Conservation (phyloP, 2,113 vertebrate genomes). For the Ceuthmochares aereus region DNA sequence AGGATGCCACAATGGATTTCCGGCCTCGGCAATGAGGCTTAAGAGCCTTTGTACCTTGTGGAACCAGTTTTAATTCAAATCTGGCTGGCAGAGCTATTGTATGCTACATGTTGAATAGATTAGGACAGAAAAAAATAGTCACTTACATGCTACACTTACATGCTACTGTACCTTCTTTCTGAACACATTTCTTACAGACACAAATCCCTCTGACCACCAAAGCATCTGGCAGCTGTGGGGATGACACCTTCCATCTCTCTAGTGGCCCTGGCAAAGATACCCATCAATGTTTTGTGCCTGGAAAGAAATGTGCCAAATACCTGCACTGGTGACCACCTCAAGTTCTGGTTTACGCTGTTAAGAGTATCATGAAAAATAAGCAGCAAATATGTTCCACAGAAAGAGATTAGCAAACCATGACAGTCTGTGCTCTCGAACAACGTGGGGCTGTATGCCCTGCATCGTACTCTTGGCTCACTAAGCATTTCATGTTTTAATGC, state of each 20-base stretch:
- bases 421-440: background rate
- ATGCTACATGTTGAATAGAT: constrained; percentile 38
- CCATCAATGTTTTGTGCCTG: background rate
- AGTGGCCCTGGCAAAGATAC: background rate
- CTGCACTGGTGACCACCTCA: background rate
- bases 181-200: constrained; percentile 8
- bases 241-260: background rate
- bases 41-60: constrained; percentile 25
- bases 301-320: background rate
- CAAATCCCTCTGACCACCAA: background rate
- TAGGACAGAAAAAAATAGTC: background rate
- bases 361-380: background rate
- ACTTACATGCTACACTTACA: constrained; percentile 2
- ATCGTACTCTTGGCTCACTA: fast-evolving
- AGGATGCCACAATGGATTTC: constrained; percentile 60
- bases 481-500: background rate
- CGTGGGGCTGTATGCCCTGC: fast-evolving
- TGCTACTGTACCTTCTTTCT: background rate
- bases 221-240: background rate
- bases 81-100: background rate
- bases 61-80: constrained; percentile 49
- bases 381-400: background rate
- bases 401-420: background rate
- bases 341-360: background rate
- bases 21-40: background rate